Conservation (phyloP, 2,797 vertebrate genomes). For the Gymnocypris eckloni region DNA sequence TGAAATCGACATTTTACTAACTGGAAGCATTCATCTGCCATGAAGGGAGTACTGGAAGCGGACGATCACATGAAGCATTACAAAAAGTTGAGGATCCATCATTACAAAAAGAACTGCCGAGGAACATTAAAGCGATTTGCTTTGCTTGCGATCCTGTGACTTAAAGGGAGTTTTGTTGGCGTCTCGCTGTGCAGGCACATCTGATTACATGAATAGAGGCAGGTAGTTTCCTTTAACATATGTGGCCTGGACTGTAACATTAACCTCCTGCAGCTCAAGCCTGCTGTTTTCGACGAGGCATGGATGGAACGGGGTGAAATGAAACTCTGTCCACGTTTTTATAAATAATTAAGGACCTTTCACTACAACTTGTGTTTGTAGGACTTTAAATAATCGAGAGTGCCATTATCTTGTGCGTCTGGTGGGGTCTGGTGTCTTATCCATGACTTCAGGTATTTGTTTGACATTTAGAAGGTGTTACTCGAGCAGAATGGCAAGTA, state of each 20-base stretch:
- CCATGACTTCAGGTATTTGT: constrained; percentile 41
- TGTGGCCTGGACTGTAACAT: constrained; percentile 60
- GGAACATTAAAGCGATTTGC: constrained; percentile 57
- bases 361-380: not conserved
- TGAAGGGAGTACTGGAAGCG: constrained; percentile 57
- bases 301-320: not conserved
- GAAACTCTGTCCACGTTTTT: constrained; percentile 26
- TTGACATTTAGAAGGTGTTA: constrained; percentile 29
- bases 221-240: constrained; percentile 56
- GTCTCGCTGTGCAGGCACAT: constrained; percentile 52
- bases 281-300: constrained; percentile 48
- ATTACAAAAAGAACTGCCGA: constrained; percentile 66
- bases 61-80: constrained; percentile 68
- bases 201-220: constrained; percentile 55
- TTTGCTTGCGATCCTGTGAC: constrained; percentile 60
- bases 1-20: not conserved
- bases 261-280: constrained; percentile 60
- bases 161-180: constrained; percentile 50
- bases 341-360: constrained; percentile 32
- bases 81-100: constrained; percentile 71
- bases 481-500: constrained; percentile 72
- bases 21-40: constrained; percentile 54
- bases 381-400: constrained; percentile 18
- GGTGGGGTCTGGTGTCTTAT: constrained; percentile 8
- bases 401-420: not conserved